These are phyloP conservation scores for Ormyrus thymus DNA, from an alignment of 2,888 invertebrate genomes.

Conservation along the genomic window DNA sequence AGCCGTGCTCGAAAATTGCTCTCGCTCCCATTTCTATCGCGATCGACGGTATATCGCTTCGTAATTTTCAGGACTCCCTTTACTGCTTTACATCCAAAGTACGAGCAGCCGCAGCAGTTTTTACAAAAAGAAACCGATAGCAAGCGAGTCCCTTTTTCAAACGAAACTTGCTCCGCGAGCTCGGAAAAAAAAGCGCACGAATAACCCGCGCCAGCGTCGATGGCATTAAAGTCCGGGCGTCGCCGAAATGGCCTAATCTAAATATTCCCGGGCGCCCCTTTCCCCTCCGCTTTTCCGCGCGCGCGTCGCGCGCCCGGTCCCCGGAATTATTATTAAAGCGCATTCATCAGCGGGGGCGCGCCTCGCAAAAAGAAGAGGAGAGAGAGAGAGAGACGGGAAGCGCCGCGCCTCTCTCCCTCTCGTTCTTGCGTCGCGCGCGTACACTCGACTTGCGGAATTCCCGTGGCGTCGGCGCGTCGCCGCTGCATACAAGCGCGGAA, in stretches of 20 bases:
- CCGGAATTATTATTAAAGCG: constrained; percentile 38
- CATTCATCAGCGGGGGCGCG: constrained; percentile 15
- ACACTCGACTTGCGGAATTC: not conserved
- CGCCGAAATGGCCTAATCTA: constrained; percentile 27
- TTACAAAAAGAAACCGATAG: not conserved
- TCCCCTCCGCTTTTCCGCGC: not conserved
- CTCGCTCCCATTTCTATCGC: too few species aligned
- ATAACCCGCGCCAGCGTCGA: not conserved
- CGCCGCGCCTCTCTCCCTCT: not conserved
- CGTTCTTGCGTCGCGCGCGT: not conserved
- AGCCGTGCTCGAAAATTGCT: too few species aligned
- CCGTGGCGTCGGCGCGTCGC: not conserved
- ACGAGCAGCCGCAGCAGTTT: constrained; percentile 16
- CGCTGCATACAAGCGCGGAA: too few species aligned
- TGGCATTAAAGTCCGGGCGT: not conserved
- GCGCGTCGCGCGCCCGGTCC: not conserved
- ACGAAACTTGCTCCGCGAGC: too few species aligned
- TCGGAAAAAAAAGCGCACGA: not conserved
- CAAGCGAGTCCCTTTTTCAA: not conserved
- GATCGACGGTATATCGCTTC: constrained; percentile 35
- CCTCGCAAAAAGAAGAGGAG: constrained; percentile 6
- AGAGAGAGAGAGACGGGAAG: not conserved
- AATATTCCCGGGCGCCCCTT: constrained; percentile 23
- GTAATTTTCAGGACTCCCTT: constrained; percentile 15
- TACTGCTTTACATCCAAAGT: constrained; percentile 12